Evolutionary conservation across 2,113 vertebrate species (phyloP), one percentile per base, ranked within the genome.

Genomic region (Gadus chalcogrammus): DNA sequence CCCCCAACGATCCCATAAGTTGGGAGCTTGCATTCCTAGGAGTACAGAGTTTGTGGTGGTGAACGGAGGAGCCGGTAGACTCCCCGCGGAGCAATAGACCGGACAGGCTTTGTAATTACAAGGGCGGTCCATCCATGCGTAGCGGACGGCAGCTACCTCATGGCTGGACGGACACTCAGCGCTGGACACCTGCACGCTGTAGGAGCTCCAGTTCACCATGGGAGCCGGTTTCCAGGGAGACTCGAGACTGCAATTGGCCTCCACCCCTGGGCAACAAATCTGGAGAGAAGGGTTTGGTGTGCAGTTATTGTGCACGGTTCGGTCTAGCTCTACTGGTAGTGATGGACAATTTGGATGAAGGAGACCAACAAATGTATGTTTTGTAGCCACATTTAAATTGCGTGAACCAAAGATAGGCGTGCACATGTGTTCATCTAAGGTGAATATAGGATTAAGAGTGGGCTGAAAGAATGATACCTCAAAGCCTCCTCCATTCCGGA

Each of bases 81-180:
- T 1, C n/a, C 68, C 6, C 15, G 61, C 65, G 35, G 60, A 4
- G 60, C 94, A 90, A 83, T 98, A 98, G 20, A 98, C 52, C 0
- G 92, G 88, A 55, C 97, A 98, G 42, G 85, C 83, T 81, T 93
- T 93, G 59, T 95, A 95, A 6, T 89, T 82, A 24, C 96, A 98
- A 3, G 96, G 96, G 95, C 94, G 97, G 16, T 95, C 90, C 0
- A 27, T 88, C 96, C 97, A 98, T 11, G 94, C 95, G 0, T 98
- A 98, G 18, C 94, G 94, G 38, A 98, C 20, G 20, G 84, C 94
- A 20, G 68, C 58, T 2, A 86, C 82, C 11, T 71, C 9, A 0
- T 11, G 55, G 0, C 42, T 1, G 0, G 20, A 1, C 0, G 2
- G 0, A 59, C 94, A 95, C 12, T 27, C 8, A 0, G 0, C 4